Evolutionary conservation across 1,140 invertebrate genomes (phyloP), one percentile per base, ranked within the genome.

Genomic region (Saccostrea echinata): DNA sequence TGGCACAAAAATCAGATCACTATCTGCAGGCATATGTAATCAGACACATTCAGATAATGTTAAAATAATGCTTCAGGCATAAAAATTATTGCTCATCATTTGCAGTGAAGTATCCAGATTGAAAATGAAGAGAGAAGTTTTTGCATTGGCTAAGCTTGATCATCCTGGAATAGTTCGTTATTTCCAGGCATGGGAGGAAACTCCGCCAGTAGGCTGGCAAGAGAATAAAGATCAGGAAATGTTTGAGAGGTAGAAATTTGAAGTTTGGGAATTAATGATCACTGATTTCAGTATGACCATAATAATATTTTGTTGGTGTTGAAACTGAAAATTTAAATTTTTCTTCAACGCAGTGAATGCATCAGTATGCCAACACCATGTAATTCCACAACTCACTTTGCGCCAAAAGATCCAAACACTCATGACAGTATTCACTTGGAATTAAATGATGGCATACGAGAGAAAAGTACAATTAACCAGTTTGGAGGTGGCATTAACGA

Each of bases 101-200:
- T 95, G 76, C 93, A 97, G 97, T 91, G 96, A 97, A 91, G 96
- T 97, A 86, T 97, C 97, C 9, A 96, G 97, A 90, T 97, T 98
- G 71, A 96, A 97, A 55, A 98, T 99, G 0, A 96, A 99, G 95
- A 96, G 99, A 55, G 99, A 99, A 95, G 98, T 99, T 0, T 97
- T 97, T 92, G 98, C 98, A 0, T 95, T 99, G 18, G 98, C 99
- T 8, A 98, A 98, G 94, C 95, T 99, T 81, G 98, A 99, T 89
- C 98, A 99, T 95, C 96, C 97, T 57, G 97, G 99, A 93, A 99
- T 99, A 91, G 98, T 99, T 16, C 96, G 98, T 18, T 99, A 98
- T 94, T 99, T 98, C 94, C 97, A 98, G 95, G 97, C 98, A 0
- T 99, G 98, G 98, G 94, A 98, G 0, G 98, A 99, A 95, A 96